Evolutionary conservation across 2,113 vertebrate genomes (phyloP).

Genomic region (Carlito syrichta): DNA sequence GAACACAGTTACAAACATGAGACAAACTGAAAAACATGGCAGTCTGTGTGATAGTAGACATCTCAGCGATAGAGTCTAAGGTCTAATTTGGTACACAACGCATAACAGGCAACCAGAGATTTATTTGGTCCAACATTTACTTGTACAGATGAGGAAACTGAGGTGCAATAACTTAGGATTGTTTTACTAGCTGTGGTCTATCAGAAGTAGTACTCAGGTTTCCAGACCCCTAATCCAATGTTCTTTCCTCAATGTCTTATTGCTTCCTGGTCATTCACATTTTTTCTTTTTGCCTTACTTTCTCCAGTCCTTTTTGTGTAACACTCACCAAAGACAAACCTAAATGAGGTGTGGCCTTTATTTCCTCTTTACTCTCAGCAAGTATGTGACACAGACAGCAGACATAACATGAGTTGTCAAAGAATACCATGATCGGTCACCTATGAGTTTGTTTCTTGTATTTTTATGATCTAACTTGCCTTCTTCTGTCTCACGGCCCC

Average conservation of each 20-base stretch:
- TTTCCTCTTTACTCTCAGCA: not conserved
- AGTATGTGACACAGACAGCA: not conserved
- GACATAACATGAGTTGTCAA: not conserved
- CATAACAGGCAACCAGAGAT: not conserved
- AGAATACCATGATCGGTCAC: not conserved
- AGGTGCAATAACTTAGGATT: not conserved
- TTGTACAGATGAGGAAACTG: not conserved
- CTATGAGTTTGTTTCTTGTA: not conserved
- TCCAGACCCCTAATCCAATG: not conserved
- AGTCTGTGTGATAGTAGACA: fast-evolving
- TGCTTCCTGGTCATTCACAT: not conserved
- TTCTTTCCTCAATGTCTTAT: not conserved
- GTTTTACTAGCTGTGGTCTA: not conserved
- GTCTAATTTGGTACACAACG: not conserved
- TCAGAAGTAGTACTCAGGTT: not conserved
- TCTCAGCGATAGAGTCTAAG: not conserved
- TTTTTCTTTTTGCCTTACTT: not conserved
- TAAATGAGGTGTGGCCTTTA: not conserved
- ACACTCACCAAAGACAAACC: not conserved
- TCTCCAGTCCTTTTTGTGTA: not conserved
- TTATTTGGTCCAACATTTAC: not conserved
- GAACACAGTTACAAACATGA: not conserved
- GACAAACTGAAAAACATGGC: not conserved
- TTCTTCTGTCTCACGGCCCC: not conserved
- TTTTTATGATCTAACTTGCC: not conserved